Percentiles rank a stretch among this genome's conserved stretches.
Evolutionary conservation across 2,888 invertebrate species (phyloP).

Genomic region (Terebella lapidaria): DNA sequence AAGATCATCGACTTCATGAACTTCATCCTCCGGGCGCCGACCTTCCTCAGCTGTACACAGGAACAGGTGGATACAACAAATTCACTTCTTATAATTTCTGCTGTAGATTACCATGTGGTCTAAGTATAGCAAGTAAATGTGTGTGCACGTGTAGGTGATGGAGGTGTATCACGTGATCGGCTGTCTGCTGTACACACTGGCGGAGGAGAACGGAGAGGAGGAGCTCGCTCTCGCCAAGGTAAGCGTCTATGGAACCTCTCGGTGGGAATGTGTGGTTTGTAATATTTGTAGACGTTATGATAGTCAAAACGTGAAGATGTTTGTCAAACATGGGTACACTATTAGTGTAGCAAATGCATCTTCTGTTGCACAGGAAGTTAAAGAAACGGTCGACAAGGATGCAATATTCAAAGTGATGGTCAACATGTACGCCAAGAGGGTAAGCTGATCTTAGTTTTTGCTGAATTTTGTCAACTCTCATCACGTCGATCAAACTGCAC

Average conservation of each 20-base stretch:
- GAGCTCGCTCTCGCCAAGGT: constrained; percentile 47
- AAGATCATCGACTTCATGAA: constrained; percentile 54
- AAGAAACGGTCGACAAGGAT: constrained; percentile 52
- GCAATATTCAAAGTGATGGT: constrained; percentile 46
- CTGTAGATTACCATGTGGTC: neutral
- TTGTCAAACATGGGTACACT: too few species aligned
- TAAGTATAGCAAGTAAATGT: too few species aligned
- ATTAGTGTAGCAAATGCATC: too few species aligned
- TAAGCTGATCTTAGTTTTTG: too few species aligned
- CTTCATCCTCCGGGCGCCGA: constrained; percentile 49
- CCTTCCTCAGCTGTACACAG: constrained; percentile 42
- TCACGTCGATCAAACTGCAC: too few species aligned
- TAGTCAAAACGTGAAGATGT: too few species aligned
- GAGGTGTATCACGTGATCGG: constrained; percentile 43
- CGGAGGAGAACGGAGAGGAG: constrained; percentile 52
- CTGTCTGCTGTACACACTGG: constrained; percentile 45
- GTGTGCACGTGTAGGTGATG: constrained; percentile 25
- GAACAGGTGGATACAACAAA: constrained; percentile 39
- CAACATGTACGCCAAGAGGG: too few species aligned
- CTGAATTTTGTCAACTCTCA: too few species aligned
- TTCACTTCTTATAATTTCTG: neutral
- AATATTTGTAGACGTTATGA: too few species aligned
- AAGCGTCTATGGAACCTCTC: too few species aligned
- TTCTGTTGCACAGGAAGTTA: too few species aligned
- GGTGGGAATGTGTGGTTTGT: too few species aligned